Evolutionary conservation across 2,113 vertebrate species (phyloP).

Genomic region (Ursus arctos): DNA sequence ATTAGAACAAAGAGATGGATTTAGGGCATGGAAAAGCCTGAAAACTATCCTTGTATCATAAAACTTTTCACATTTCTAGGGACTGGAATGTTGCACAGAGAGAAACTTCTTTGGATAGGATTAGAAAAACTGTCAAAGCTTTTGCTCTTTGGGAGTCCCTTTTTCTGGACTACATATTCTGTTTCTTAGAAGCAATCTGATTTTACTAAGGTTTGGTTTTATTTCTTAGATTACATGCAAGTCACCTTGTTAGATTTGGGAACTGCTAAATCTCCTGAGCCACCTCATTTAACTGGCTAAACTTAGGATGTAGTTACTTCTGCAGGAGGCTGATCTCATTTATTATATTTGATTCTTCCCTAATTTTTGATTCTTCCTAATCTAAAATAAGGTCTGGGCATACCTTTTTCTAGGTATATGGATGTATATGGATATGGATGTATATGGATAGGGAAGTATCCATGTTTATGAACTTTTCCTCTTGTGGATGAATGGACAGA

Average conservation of each 20-base stretch:
- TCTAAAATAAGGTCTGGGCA: background rate
- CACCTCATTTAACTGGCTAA: background rate
- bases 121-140: background rate
- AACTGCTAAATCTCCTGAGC: background rate
- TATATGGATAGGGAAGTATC: background rate
- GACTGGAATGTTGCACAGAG: background rate
- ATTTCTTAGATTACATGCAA: conserved; percentile 29
- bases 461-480: conserved; percentile 28
- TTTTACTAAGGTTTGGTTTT: background rate
- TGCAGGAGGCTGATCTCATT: background rate
- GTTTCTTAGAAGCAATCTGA: background rate
- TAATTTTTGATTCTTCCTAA: conserved; percentile 19
- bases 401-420: background rate
- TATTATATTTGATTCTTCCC: conserved; percentile 21
- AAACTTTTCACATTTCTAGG: conserved; percentile 30
- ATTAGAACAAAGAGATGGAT: conserved; percentile 45
- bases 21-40: background rate
- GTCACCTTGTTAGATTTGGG: background rate
- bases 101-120: conserved; percentile 19
- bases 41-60: background rate
- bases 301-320: background rate
- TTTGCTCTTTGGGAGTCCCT: background rate
- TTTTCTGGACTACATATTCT: background rate
- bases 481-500: background rate
- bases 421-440: background rate